Conservation (phyloP, 2,888 invertebrate species). For the Yponomeuta cagnagella region DNA sequence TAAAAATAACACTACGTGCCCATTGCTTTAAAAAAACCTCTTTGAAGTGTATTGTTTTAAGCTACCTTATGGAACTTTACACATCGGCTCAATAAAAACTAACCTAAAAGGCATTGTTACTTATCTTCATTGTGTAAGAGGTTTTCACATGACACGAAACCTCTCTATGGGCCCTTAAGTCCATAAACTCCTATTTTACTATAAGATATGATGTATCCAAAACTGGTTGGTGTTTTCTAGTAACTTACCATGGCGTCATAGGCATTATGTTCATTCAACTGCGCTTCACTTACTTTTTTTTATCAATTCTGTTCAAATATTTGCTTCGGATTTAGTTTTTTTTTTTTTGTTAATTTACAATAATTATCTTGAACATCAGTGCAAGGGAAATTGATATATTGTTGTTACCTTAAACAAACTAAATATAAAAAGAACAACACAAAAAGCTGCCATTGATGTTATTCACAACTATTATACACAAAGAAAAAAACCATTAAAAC, state of each 20-base stretch:
- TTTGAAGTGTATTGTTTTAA: too few species aligned
- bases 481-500: not conserved
- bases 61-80: too few species aligned
- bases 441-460: constrained; percentile 6
- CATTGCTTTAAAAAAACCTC: too few species aligned
- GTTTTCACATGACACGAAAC: too few species aligned
- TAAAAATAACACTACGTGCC: too few species aligned
- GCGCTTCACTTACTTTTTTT: not conserved
- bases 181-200: not conserved
- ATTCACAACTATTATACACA: constrained; percentile 1
- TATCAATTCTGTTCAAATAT: not conserved
- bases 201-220: not conserved
- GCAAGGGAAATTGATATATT: not conserved
- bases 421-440: not conserved
- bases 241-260: not conserved
- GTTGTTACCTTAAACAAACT: not conserved
- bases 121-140: too few species aligned
- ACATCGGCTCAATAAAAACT: too few species aligned
- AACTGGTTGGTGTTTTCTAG: not conserved
- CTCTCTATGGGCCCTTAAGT: too few species aligned
- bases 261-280: not conserved
- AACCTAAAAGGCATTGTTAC: too few species aligned
- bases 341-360: not conserved
- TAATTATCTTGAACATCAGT: not conserved
- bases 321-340: constrained; percentile 1